These are phyloP conservation scores for Liposcelis brunnea DNA, from an alignment of 2,888 invertebrate species.

Conservation along the genomic window DNA sequence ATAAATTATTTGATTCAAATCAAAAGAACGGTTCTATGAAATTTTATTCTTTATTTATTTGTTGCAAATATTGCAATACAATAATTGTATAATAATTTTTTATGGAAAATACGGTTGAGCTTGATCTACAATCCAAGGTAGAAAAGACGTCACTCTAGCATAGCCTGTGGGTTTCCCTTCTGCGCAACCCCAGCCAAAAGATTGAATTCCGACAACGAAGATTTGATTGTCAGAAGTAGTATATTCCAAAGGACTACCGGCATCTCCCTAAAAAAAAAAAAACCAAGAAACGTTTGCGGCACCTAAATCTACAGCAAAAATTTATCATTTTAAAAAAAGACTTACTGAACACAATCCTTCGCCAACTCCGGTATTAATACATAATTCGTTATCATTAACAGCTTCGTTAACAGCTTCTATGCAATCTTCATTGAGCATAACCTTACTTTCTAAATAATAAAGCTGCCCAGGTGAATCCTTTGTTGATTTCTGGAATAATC, in stretches of 20 bases:
- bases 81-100: too few relatives aligned
- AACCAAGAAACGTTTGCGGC: too few relatives aligned
- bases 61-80: too few relatives aligned
- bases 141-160: conserved; percentile 26
- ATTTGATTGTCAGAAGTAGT: not conserved
- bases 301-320: too few relatives aligned
- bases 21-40: too few relatives aligned
- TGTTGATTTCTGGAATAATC: not conserved
- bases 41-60: too few relatives aligned
- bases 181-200: conserved; percentile 30
- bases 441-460: not conserved
- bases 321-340: not conserved
- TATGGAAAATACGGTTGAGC: too few relatives aligned
- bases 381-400: conserved; percentile 8
- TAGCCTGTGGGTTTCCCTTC: conserved; percentile 28
- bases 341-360: conserved; percentile 14
- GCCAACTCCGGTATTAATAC: conserved; percentile 12
- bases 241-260: conserved; percentile 13
- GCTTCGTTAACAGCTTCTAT: not conserved
- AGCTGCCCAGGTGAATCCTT: conserved; percentile 4
- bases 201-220: conserved; percentile 26
- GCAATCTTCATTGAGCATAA: conserved; percentile 6
- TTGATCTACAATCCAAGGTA: conserved; percentile 27
- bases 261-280: conserved; percentile 3
- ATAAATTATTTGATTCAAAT: too few relatives aligned